Evolutionary conservation across 2,888 invertebrate genomes (phyloP).

Genomic region (Drosophila macrothrix): DNA sequence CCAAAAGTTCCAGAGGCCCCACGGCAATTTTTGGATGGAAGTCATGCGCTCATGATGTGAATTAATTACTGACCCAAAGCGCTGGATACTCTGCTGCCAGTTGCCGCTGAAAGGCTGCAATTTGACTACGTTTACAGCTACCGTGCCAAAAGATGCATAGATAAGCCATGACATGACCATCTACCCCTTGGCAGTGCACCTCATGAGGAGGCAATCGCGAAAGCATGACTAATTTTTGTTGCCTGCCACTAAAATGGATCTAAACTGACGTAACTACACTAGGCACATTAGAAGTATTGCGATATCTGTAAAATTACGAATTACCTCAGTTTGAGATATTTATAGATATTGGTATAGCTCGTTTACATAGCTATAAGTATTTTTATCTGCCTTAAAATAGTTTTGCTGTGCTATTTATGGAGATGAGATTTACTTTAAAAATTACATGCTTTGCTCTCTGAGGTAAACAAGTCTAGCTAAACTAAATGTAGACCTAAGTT

Average conservation of each 20-base stretch:
- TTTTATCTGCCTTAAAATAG: background rate
- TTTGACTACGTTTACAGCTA: conserved; percentile 54
- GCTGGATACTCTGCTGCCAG: conserved; percentile 52
- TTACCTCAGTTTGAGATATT: background rate
- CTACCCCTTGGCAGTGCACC: conserved; percentile 30
- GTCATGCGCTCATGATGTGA: conserved; percentile 65
- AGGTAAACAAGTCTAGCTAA: background rate
- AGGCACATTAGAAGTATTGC: conserved; percentile 1
- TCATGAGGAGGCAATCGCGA: conserved; percentile 10
- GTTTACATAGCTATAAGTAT: background rate
- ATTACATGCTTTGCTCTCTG: conserved; percentile 7
- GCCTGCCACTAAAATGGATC: conserved; percentile 19
- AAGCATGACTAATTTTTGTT: conserved; percentile 17
- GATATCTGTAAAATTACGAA: background rate
- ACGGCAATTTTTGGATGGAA: conserved; percentile 37
- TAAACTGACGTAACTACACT: background rate
- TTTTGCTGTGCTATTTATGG: conserved; percentile 21
- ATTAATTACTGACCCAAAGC: conserved; percentile 80
- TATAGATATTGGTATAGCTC: background rate
- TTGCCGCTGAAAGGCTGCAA: conserved; percentile 67
- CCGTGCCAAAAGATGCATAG: conserved; percentile 70
- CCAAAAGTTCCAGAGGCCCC: conserved; percentile 39
- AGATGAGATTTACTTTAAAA: conserved; percentile 2
- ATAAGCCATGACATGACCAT: conserved; percentile 43
- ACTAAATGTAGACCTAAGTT: conserved; percentile 5